Evolutionary conservation across 2,113 vertebrate genomes (phyloP).

Genomic region (Mus musculus): GRCm39 chr2:52400001-52400500

Average conservation of each 20-base stretch:
- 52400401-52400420: neutral
- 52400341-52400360: neutral
- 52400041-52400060: neutral
- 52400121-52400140: neutral
- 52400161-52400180: neutral
- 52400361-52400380: neutral
- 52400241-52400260: neutral
- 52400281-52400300: neutral
- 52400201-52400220: fast-evolving
- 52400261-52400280: neutral
- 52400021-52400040: neutral
- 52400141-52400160: neutral
- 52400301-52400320: neutral
- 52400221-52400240: neutral
- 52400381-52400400: neutral
- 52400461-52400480: neutral
- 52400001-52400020: neutral
- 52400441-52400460: conserved; percentile 9
- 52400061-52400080: neutral
- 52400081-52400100: conserved; percentile 30
- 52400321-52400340: neutral
- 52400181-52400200: neutral
- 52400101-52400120: neutral
- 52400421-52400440: neutral
- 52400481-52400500: neutral